Conservation (phyloP, 2,888 invertebrate species). For the Diadromus collaris region DNA sequence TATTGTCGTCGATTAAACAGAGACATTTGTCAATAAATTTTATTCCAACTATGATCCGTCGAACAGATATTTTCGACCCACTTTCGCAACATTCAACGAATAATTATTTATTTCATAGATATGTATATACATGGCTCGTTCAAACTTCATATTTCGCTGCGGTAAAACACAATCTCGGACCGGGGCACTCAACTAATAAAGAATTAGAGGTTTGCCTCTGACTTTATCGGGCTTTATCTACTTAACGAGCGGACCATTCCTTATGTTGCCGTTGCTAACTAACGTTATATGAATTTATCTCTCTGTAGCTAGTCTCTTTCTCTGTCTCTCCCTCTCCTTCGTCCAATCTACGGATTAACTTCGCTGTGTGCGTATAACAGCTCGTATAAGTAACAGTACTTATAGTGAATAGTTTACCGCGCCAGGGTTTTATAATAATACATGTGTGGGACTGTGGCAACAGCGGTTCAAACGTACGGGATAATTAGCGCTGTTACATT, state of each 20-base stretch:
- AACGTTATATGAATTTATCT: slow-evolving; percentile 34
- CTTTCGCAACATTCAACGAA: neutral
- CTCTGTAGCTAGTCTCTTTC: slow-evolving; percentile 14
- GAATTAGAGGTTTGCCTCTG: slow-evolving; percentile 49
- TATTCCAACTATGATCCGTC: slow-evolving; percentile 23
- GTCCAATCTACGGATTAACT: slow-evolving; percentile 22
- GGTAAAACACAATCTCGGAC: slow-evolving; percentile 31
- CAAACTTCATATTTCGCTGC: slow-evolving; percentile 17
- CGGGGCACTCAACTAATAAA: slow-evolving; percentile 38
- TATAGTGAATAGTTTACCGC: slow-evolving; percentile 25
- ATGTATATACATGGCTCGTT: neutral
- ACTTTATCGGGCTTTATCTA: slow-evolving; percentile 56
- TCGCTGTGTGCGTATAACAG: slow-evolving; percentile 37
- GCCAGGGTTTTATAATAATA: slow-evolving; percentile 19
- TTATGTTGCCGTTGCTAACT: slow-evolving; percentile 32
- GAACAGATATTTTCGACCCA: slow-evolving; percentile 25
- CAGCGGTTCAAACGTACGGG: slow-evolving; percentile 11
- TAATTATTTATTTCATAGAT: neutral
- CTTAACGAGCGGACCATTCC: slow-evolving; percentile 54
- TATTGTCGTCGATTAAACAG: slow-evolving; percentile 43
- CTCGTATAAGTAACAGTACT: slow-evolving; percentile 47
- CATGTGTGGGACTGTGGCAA: neutral
- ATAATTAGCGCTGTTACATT: slow-evolving; percentile 45
- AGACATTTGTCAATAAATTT: slow-evolving; percentile 6
- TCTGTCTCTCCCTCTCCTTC: slow-evolving; percentile 23